phyloP scores from a whole-genome alignment of 2,797 vertebrate species.

The Hemitrygon akajei region DNA sequence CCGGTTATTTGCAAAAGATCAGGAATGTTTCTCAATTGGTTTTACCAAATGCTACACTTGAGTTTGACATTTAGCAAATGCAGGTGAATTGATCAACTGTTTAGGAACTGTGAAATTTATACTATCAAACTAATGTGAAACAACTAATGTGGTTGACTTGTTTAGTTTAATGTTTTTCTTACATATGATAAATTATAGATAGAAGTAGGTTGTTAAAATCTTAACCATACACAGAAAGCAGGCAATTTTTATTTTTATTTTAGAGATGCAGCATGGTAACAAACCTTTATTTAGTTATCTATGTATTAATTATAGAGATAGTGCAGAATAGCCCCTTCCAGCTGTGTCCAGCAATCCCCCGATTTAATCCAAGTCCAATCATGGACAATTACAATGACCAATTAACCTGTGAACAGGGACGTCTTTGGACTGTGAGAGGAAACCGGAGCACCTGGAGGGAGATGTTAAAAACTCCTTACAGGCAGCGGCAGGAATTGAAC shows the following conservation, averaged over 20 bases:
- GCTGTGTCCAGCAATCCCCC: too few species aligned
- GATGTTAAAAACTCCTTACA: too few species aligned
- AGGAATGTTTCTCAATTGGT: background rate
- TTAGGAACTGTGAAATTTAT: background rate
- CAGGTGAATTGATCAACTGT: background rate
- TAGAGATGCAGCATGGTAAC: too few species aligned
- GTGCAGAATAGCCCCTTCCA: too few species aligned
- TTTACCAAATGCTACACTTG: background rate
- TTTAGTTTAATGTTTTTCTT: background rate
- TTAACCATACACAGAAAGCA: background rate
- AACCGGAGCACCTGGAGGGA: too few species aligned
- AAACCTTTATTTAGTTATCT: too few species aligned
- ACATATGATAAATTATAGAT: background rate
- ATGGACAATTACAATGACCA: too few species aligned
- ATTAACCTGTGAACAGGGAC: too few species aligned
- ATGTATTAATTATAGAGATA: too few species aligned
- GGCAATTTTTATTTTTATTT: background rate
- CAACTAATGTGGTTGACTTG: background rate
- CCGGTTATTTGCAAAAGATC: background rate
- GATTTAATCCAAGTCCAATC: too few species aligned
- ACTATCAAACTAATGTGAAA: background rate
- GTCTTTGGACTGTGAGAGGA: too few species aligned
- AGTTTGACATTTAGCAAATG: background rate
- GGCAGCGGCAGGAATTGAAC: too few species aligned
- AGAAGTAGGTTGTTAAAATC: background rate